phyloP scores from a whole-genome alignment of 2,888 invertebrate genomes.

The Embidobia sp. region DNA sequence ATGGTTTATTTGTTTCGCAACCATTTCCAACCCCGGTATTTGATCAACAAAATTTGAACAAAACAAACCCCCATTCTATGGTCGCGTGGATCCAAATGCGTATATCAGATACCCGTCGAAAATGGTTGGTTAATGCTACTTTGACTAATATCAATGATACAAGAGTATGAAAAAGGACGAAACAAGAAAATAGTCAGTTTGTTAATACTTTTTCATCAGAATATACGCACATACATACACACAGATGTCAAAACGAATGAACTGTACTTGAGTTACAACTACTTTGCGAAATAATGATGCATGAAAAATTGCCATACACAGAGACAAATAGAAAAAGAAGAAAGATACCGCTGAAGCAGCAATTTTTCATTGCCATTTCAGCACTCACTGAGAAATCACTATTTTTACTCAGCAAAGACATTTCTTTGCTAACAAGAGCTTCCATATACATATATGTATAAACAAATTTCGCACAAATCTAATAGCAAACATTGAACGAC shows the following conservation, averaged over 20 bases:
- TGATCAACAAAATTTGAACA: too few species aligned
- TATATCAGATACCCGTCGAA: slow-evolving; percentile 77
- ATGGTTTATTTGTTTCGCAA: too few species aligned
- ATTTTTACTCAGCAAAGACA: too few species aligned
- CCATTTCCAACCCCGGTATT: too few species aligned
- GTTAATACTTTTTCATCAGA: slow-evolving; percentile 45
- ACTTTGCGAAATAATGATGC: slow-evolving; percentile 36
- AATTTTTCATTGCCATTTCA: slow-evolving; percentile 6
- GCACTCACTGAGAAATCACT: background rate
- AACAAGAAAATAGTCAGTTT: slow-evolving; percentile 44
- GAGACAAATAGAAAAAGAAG: slow-evolving; percentile 24
- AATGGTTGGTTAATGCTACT: slow-evolving; percentile 53
- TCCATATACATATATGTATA: too few species aligned
- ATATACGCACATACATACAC: slow-evolving; percentile 41
- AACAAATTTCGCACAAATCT: too few species aligned
- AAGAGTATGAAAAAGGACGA: background rate
- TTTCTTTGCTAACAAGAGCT: too few species aligned
- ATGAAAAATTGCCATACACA: slow-evolving; percentile 22
- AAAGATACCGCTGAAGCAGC: background rate
- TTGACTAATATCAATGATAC: slow-evolving; percentile 39
- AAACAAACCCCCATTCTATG: slow-evolving; percentile 2
- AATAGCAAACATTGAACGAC: too few species aligned
- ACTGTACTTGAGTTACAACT: slow-evolving; percentile 18
- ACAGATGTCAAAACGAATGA: slow-evolving; percentile 45
- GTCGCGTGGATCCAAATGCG: slow-evolving; percentile 18